Percentiles rank a stretch among this genome's conserved stretches.
Conservation (phyloP, 1,140 invertebrate genomes). For the Spodoptera litura region DNA sequence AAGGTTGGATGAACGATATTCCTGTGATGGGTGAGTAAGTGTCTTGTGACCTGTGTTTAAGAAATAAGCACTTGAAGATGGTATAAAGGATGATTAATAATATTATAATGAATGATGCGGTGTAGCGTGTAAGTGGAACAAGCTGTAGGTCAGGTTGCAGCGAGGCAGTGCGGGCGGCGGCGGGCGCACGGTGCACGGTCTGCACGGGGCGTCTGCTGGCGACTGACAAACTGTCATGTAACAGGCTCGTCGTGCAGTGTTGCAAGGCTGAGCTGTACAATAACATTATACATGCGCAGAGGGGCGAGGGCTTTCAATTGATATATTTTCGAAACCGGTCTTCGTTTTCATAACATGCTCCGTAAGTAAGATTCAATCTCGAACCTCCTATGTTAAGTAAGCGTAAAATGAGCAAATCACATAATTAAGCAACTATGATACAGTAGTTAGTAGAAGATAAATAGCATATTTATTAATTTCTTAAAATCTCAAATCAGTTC, state of each 20-base stretch:
- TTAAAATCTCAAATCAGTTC: too few species aligned
- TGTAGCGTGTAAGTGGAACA: conserved; percentile 45
- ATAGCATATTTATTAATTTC: too few species aligned
- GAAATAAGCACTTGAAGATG: conserved; percentile 3
- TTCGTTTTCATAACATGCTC: conserved; percentile 79
- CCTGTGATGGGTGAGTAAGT: conserved; percentile 29
- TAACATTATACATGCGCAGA: conserved; percentile 77
- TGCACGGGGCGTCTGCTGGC: conserved; percentile 50
- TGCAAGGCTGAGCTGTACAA: conserved; percentile 72
- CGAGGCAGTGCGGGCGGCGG: conserved; percentile 9
- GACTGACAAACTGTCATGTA: conserved; percentile 64
- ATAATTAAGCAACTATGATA: neutral
- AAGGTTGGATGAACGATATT: neutral
- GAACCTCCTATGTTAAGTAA: conserved; percentile 47
- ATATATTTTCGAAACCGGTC: conserved; percentile 83
- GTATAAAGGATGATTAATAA: conserved; percentile 14
- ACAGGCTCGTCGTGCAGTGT: conserved; percentile 66
- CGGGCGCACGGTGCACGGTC: conserved; percentile 1
- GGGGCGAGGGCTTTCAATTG: conserved; percentile 75
- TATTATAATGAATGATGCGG: conserved; percentile 19
- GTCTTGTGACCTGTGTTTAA: conserved; percentile 23
- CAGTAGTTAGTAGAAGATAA: neutral
- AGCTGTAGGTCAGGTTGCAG: conserved; percentile 49
- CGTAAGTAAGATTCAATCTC: conserved; percentile 61
- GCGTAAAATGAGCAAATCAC: conserved; percentile 40